Evolutionary conservation across 2,888 invertebrate genomes (phyloP), one percentile per base, ranked within the genome.

Genomic region (Tipula unca): DNA sequence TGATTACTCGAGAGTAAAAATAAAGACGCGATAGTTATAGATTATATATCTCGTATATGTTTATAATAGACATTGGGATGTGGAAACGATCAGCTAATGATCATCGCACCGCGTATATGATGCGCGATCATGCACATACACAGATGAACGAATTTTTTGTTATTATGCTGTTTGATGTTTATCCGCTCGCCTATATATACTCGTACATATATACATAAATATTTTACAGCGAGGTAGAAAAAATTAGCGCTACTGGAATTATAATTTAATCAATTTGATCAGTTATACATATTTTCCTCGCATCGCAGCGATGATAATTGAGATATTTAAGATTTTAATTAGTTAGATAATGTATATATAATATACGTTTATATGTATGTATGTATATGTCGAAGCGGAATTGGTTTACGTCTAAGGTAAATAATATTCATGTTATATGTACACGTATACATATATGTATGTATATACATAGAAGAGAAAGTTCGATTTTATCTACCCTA

Each of bases 301-400:
- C 25, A 17, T 48, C 48, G 17, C 48, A 48, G 48, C 69, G 25
- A 69, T 69, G 10, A 69, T 69, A 69, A 69, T 69, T 69, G 25
- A 69, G 69, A 69, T 69, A 69, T 69, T 69, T 69, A 69, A 69
- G 69, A 69, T 69, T 69, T 69, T 20, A 69, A 69, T 69, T 69
- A 25, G 69, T 69, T 25, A 69, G 25, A 32, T 32, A 32, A 32
- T 32, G 32, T 32, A 32, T 32, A 32, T 32, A 32, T 32, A 32
- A 6, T 32, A 32, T 32, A 32, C 32, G 32, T 32, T n/a, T n/a
- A 32, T 6, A 32, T 6, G 32, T 6, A 32, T 32, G 4, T 32
- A 32, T 32, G n/a, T n/a, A n/a, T 32, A 32, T 6, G 6, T 6
- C 6, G 3, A 32, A 32, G 32, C 6, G 6, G 32, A 32, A 32